These are phyloP conservation scores for Caerostris extrusa DNA, from an alignment of 1,140 invertebrate genomes.

Conservation along the genomic window DNA sequence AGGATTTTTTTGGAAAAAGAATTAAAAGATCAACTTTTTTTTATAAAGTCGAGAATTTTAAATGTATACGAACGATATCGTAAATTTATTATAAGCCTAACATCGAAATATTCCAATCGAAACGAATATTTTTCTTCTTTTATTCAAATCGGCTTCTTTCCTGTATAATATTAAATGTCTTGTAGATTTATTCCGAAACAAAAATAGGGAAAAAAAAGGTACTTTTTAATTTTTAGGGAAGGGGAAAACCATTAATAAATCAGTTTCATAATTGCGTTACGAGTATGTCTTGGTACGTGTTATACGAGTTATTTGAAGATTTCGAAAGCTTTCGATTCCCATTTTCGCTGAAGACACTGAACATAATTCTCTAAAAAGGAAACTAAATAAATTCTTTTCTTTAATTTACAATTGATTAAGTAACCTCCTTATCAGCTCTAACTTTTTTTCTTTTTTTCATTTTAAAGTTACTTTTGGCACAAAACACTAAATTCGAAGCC, in stretches of 20 bases:
- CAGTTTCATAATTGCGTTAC: conserved; percentile 8
- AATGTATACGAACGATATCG: neutral
- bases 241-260: neutral
- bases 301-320: neutral
- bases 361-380: neutral
- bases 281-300: neutral
- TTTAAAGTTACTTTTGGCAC: neutral
- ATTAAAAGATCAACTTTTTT: too few species aligned
- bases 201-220: neutral
- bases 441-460: neutral
- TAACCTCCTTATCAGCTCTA: neutral
- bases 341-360: neutral
- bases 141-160: too few species aligned
- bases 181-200: neutral
- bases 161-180: neutral
- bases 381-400: conserved; percentile 39
- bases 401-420: conserved; percentile 63
- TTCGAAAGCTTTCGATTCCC: neutral
- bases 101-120: neutral
- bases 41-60: neutral
- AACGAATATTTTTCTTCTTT: neutral
- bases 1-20: too few species aligned
- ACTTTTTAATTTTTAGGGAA: neutral
- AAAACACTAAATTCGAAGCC: conserved; percentile 2
- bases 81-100: neutral